Evolutionary conservation across 2,888 invertebrate genomes (phyloP), one percentile per base, ranked within the genome.

Genomic region (Apotomis betuletana): DNA sequence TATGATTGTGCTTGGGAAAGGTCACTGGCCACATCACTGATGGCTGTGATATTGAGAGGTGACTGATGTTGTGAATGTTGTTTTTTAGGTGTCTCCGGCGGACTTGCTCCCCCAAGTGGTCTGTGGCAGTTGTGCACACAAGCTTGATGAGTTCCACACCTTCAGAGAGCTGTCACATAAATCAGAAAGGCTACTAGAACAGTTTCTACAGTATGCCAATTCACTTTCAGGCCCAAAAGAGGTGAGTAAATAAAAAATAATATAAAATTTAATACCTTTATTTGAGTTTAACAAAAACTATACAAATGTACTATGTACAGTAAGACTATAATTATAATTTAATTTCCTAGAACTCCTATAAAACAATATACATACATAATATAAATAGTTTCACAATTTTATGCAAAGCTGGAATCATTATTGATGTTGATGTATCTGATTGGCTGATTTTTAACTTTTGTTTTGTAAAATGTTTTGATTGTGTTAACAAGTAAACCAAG

Each of bases 81-180:
- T 83, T 94, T 93, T 27, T 81, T 91, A 97, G 97, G 95, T 96
- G 76, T 95, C 96, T 81, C 95, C 96, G 85, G 94, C 94, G 82
- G 97, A 97, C 90, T 94, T 95, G 81, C 94, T 97, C 85, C 97
- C 97, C 79, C 95, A 96, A 80, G 95, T 96, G 80, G 95, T 97
- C 78, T 97, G 97, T 91, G 94, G 95, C 75, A 95, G 95, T 79
- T 97, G 97, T 92, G 95, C 95, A 79, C 95, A 95, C 83, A 96
- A 96, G 86, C 93, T 97, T 81, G 96, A 96, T 86, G 95, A 95
- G 75, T 95, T 96, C 81, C 95, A 96, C 88, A 96, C 95, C 82
- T 97, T 97, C 94, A 95, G 96, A 87, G 96, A 96, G 85, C 93
- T 95, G 78, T 96, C 97, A 83, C 95, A 95, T 81, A 96, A 96